A percentile compares a stretch with the other conserved stretches of the same genome.
These are phyloP conservation scores for Bombus affinis DNA, from an alignment of 1,140 invertebrate genomes.

Conservation along the genomic window DNA sequence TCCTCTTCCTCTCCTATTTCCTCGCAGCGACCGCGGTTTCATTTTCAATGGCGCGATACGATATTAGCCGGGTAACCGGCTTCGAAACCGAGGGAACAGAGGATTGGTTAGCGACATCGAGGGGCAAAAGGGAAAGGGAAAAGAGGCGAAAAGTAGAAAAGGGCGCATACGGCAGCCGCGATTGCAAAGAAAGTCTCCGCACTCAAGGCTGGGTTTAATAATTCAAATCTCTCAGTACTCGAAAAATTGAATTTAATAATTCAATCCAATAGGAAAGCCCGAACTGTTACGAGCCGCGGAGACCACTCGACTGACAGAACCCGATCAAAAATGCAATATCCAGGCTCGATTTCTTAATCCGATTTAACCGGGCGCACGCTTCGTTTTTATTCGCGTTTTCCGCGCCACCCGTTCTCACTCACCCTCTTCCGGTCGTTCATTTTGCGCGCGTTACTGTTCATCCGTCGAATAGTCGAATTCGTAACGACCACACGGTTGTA, in stretches of 20 bases:
- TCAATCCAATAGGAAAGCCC: slow-evolving; percentile 80
- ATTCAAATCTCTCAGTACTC: slow-evolving; percentile 82
- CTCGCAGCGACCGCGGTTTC: slow-evolving; percentile 17
- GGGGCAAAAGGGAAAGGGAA: slow-evolving; percentile 25
- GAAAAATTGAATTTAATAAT: slow-evolving; percentile 84
- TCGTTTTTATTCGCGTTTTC: slow-evolving; percentile 65
- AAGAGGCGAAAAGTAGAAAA: slow-evolving; percentile 38
- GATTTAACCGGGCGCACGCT: slow-evolving; percentile 76
- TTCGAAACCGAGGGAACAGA: background rate
- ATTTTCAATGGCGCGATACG: slow-evolving; percentile 44
- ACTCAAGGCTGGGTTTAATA: slow-evolving; percentile 76
- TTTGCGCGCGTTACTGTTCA: background rate
- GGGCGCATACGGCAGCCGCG: slow-evolving; percentile 62
- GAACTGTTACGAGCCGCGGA: slow-evolving; percentile 59
- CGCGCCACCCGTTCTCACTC: background rate
- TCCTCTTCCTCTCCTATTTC: background rate
- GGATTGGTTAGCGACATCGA: background rate
- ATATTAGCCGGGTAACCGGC: slow-evolving; percentile 42
- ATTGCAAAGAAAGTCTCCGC: slow-evolving; percentile 75
- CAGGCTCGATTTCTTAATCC: slow-evolving; percentile 81
- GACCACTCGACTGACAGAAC: slow-evolving; percentile 72
- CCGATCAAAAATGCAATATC: slow-evolving; percentile 82
- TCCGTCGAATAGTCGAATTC: slow-evolving; percentile 13
- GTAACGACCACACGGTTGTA: background rate
- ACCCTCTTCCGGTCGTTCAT: background rate